These are phyloP conservation scores for Lota lota DNA, from an alignment of 2,113 vertebrate genomes.

Conservation along the genomic window DNA sequence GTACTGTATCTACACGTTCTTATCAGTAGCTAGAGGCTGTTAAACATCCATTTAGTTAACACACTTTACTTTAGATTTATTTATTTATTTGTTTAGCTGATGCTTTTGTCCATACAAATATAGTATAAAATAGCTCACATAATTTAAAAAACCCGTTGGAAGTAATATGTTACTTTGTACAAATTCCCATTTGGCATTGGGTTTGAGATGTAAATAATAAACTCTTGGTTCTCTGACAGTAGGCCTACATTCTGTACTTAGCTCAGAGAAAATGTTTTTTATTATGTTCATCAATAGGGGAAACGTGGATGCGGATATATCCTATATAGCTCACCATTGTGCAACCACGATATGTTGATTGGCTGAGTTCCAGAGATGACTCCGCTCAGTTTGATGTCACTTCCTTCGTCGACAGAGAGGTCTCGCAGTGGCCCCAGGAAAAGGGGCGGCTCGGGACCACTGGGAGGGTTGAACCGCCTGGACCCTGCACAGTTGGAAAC, in stretches of 20 bases:
- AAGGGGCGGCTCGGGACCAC: slow-evolving; percentile 38
- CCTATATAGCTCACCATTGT: slow-evolving; percentile 65
- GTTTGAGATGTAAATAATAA: too few relatives aligned
- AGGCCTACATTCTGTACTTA: too few relatives aligned
- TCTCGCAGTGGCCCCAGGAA: slow-evolving; percentile 61
- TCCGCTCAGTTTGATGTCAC: slow-evolving; percentile 55
- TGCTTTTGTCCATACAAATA: too few relatives aligned
- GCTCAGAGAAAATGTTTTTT: too few relatives aligned
- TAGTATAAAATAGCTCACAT: too few relatives aligned
- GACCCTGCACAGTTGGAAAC: slow-evolving; percentile 26
- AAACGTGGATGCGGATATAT: too few relatives aligned
- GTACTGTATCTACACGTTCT: background rate
- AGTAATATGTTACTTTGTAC: too few relatives aligned
- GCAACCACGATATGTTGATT: slow-evolving; percentile 64
- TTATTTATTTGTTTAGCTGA: background rate
- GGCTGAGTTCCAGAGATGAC: slow-evolving; percentile 59
- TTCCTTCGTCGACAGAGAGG: slow-evolving; percentile 64
- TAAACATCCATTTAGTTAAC: too few relatives aligned
- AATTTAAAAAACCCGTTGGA: background rate
- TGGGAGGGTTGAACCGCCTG: background rate
- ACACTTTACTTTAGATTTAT: background rate
- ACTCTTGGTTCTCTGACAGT: too few relatives aligned
- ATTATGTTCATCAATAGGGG: too few relatives aligned
- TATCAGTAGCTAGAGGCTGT: too few relatives aligned
- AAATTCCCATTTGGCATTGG: too few relatives aligned